These are phyloP conservation scores for Okapia johnstoni DNA, from an alignment of 2,113 vertebrate genomes.

Conservation along the genomic window DNA sequence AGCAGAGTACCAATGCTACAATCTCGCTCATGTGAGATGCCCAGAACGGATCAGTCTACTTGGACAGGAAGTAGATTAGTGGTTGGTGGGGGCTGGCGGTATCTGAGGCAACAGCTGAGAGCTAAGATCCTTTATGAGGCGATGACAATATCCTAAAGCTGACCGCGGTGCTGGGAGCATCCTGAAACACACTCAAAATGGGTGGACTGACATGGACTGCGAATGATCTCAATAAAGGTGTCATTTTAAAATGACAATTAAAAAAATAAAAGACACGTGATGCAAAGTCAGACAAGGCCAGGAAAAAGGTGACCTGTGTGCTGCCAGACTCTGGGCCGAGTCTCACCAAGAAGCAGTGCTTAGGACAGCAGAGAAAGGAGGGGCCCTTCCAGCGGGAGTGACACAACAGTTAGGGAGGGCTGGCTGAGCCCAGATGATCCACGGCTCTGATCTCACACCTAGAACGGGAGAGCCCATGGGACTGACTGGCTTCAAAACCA, in stretches of 20 bases:
- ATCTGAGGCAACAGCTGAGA: not conserved
- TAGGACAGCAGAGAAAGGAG: no score
- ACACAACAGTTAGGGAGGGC: rapidly evolving
- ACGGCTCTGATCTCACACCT: not conserved
- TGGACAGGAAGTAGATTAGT: not conserved
- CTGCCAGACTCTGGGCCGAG: not conserved
- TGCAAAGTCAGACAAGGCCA: not conserved
- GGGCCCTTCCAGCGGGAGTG: rapidly evolving
- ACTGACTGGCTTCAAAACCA: not conserved
- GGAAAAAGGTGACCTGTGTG: not conserved
- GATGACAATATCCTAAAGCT: not conserved
- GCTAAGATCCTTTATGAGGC: not conserved
- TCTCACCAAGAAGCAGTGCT: not conserved
- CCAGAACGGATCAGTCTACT: not conserved
- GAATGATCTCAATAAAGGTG: not conserved
- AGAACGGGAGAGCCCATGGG: not conserved
- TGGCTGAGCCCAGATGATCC: not conserved
- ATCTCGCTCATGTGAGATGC: not conserved
- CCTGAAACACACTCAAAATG: not conserved
- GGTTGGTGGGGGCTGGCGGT: rapidly evolving
- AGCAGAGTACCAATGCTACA: not conserved
- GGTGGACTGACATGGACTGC: not conserved
- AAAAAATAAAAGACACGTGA: not conserved
- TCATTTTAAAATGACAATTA: not conserved
- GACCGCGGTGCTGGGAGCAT: not conserved